Conservation (phyloP, 2,113 vertebrate species). For the Stomatorhinus ivindoensis region DNA sequence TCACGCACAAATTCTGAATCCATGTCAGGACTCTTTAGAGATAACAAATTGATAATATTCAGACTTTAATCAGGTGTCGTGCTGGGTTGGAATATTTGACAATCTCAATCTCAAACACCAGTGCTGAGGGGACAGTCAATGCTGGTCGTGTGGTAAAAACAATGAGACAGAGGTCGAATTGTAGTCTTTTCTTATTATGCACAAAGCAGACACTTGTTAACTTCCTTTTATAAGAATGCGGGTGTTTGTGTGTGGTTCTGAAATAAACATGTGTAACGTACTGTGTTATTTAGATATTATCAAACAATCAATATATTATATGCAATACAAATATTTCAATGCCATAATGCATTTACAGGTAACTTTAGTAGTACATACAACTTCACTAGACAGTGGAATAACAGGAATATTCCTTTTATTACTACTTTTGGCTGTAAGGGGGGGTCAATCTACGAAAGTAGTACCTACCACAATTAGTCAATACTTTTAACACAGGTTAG, state of each 20-base stretch:
- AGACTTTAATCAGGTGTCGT: neutral
- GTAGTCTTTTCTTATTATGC: neutral
- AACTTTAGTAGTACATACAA: neutral
- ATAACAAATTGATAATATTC: neutral
- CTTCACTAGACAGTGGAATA: neutral
- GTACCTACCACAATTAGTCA: neutral
- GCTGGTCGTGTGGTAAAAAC: neutral
- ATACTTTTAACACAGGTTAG: neutral
- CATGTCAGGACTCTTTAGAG: neutral
- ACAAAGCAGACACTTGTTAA: neutral
- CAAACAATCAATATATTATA: neutral
- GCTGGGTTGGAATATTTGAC: neutral
- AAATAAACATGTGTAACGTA: neutral
- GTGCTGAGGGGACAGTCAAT: neutral
- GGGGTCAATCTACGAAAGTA: neutral
- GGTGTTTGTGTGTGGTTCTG: neutral
- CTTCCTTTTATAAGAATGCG: neutral
- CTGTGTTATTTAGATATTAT: neutral
- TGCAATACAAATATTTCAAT: neutral
- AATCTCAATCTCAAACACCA: neutral
- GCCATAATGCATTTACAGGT: neutral
- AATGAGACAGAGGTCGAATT: neutral
- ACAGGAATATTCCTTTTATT: neutral
- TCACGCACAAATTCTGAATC: neutral
- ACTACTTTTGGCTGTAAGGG: neutral